Base-by-base conservation (phyloP, 2,797 vertebrate species). In the Sarcoramphus papa region DNA sequence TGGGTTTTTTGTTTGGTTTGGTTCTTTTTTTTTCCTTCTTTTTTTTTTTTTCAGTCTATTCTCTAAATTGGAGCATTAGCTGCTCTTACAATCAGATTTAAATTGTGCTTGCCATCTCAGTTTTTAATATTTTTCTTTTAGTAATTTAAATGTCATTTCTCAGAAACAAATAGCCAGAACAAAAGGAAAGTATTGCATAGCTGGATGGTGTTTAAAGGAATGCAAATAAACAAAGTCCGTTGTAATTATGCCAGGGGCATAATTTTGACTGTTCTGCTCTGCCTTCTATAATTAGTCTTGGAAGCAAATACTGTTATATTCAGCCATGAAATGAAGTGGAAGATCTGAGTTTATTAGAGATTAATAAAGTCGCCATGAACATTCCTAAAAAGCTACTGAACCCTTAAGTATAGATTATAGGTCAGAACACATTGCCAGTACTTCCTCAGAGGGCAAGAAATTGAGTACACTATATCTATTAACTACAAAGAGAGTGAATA, bases 111-210 rank as follows among this genome's bases (percentile, higher is more conserved):
- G 18, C 76, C 88, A 59, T 90, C 28, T 92, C 59, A 85, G 10
- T 94, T 93, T 87, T 93, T 87, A 80, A 54, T 83, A 84, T 91
- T 95, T 83, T 95, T 95, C 33, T 57, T 90, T 78, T 45, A 75
- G 50, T 84, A 89, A 92, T 97, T 95, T 92, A 93, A 96, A 91
- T 94, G 85, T 48, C 41, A 93, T 92, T 97, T 95, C 65, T 94
- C 50, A 93, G 79, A 96, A 97, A 93, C 30, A 97, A 94, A 88
- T 82, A 95, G 25, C 30, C 74, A 96, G 92, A 65, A 93, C 24
- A 92, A 94, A 96, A 95, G 60, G 50, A 84, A 96, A 90, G 48
- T 57, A n/a, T 64, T 85, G 19, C 62, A 51, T 84, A 62, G 57
- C 5, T 95, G 43, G 45, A 86, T 88, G 81, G 53, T 88, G 59